Conservation (phyloP, 2,888 invertebrate genomes). For the Coelopa pilipes region DNA sequence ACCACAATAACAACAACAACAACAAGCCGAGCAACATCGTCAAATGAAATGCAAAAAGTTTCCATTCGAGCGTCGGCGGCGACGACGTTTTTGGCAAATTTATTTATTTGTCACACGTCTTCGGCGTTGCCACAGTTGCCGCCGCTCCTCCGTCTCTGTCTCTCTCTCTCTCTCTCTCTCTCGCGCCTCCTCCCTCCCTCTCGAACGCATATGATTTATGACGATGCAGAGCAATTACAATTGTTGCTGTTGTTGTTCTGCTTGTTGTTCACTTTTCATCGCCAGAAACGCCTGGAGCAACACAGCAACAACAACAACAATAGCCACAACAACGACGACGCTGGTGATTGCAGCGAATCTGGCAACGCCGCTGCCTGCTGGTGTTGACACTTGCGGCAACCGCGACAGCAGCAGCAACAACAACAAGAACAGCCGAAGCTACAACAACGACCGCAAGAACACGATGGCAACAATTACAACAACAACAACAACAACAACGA, state of each 20-base stretch:
- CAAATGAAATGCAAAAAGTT: background rate
- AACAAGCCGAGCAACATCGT: background rate
- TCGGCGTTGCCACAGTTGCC: background rate
- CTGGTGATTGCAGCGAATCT: background rate
- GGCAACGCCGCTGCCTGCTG: constrained; percentile 16
- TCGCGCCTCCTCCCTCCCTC: background rate
- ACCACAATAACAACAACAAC: background rate
- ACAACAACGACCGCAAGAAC: too few species aligned
- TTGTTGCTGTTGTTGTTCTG: constrained; percentile 6
- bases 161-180: background rate
- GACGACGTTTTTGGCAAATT: constrained; percentile 39
- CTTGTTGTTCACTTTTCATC: background rate
- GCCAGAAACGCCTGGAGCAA: background rate
- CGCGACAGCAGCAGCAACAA: constrained; percentile 30
- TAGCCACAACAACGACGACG: background rate
- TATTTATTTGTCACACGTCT: constrained; percentile 38
- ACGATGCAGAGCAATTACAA: constrained; percentile 13
- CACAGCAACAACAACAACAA: background rate
- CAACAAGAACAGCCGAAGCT: background rate
- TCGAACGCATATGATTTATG: constrained; percentile 34
- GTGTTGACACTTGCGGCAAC: constrained; percentile 36
- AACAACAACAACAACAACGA: background rate
- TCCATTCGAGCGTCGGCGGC: constrained; percentile 18
- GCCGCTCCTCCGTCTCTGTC: too few species aligned
- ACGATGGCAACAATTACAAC: background rate